Evolutionary conservation across 2,888 invertebrate species (phyloP), one percentile per base, ranked within the genome.

Genomic region (Coenonympha arcania): DNA sequence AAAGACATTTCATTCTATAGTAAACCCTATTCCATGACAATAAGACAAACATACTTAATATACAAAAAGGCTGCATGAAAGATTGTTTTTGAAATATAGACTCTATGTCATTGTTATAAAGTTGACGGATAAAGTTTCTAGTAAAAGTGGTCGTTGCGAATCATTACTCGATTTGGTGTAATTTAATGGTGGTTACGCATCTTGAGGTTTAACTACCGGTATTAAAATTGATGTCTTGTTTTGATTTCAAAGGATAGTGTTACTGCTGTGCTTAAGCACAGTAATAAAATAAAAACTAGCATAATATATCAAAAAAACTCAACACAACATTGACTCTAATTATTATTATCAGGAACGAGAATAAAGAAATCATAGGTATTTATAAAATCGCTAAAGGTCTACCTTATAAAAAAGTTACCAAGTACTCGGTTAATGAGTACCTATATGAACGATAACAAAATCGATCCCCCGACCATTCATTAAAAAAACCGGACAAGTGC

Each of bases 141-240:
- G 50, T 43, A 47, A 43, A 50, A 47, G 47, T 53, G 18, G 33
- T 18, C 45, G 9, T 24, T 41, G 26, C 8, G 33, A 44, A 44
- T 44, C 31, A 30, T 20, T 37, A 28, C 44, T 53, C 30, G 48
- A 44, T 52, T 47, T 47, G 40, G 43, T 37, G 13, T 33, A 53
- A 53, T 53, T 53, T 53, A 37, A 53, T 53, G 50, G 53, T 50
- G 26, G 41, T 50, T 53, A 34, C 37, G 31, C 34, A 22, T 18
- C 19, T 33, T 26, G 47, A 47, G 19, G 49, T 41, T 41, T 31
- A 26, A 39, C 37, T 51, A 42, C 47, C 41, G 34, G 45, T 50
- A 22, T 42, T 37, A 24, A 40, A 44, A 44, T 22, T 24, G n/a
- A 18, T 13, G 18, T 18, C 41, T 31, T 34, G 40, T 40, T 40